Evolutionary conservation across 2,113 vertebrate genomes (phyloP).

Genomic region (Rana temporaria): DNA sequence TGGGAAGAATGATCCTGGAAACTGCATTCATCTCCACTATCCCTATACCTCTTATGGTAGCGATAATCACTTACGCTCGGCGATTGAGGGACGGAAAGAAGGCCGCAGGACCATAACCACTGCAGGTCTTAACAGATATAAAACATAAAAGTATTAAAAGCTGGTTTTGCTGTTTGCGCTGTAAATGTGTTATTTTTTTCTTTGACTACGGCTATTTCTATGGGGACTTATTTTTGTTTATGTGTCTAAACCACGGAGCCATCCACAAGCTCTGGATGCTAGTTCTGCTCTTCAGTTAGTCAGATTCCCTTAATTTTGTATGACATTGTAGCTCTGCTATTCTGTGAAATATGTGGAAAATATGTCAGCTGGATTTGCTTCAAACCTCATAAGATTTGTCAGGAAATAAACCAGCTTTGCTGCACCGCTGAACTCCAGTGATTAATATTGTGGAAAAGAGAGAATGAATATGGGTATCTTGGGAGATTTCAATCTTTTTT

Average conservation of each 20-base stretch:
- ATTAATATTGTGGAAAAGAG: slow-evolving; percentile 17
- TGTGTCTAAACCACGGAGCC: neutral
- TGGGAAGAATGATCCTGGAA: no score
- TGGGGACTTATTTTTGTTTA: no score
- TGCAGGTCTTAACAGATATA: no score
- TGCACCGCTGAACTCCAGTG: slow-evolving; percentile 17
- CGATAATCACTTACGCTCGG: no score
- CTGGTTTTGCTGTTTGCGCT: no score
- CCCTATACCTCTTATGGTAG: no score
- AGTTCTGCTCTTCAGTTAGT: neutral
- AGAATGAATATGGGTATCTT: neutral
- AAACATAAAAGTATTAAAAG: no score
- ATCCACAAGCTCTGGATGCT: neutral
- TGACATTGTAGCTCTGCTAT: slow-evolving; percentile 9
- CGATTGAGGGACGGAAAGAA: no score
- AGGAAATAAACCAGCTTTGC: slow-evolving; percentile 1
- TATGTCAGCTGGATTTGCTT: slow-evolving; percentile 41
- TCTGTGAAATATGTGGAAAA: slow-evolving; percentile 20
- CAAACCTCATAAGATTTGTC: slow-evolving; percentile 14
- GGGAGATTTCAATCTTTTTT: neutral
- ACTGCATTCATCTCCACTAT: no score
- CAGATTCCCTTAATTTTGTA: neutral
- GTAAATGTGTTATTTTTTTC: no score
- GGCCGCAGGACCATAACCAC: no score
- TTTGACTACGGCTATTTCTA: no score